A percentile compares a stretch with the other conserved stretches of the same genome.
Evolutionary conservation across 2,113 vertebrate species (phyloP).

Genomic region (Microcebus griseorufus): DNA sequence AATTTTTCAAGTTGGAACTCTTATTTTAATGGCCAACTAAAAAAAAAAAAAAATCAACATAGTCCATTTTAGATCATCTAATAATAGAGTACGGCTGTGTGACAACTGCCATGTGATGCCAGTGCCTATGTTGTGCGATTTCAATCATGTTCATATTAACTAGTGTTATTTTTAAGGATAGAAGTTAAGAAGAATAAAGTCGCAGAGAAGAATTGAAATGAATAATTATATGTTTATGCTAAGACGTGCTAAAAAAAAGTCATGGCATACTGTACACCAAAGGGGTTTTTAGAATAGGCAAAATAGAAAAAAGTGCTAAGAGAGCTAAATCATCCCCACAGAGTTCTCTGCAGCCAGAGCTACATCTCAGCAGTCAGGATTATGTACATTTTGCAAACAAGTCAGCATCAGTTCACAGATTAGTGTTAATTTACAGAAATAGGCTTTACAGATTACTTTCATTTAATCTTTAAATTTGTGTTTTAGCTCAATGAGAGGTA

Average conservation of each 20-base stretch:
- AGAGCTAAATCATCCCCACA: fast-evolving
- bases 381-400: fast-evolving
- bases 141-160: not conserved
- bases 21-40: not conserved
- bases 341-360: fast-evolving
- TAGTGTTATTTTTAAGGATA: not conserved
- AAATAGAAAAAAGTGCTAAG: not conserved
- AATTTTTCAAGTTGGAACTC: not conserved
- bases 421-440: not conserved
- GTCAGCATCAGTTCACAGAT: not conserved
- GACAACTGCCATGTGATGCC: not conserved
- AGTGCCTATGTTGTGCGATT: not conserved
- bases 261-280: not conserved
- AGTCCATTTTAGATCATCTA: not conserved
- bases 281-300: not conserved
- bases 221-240: not conserved
- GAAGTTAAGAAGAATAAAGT: not conserved
- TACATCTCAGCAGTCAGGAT: fast-evolving
- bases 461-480: not conserved
- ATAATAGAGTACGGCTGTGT: not conserved
- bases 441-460: not conserved
- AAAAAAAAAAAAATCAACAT: not conserved
- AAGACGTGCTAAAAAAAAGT: not conserved
- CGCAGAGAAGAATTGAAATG: not conserved
- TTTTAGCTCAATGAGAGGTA: not conserved